A percentile compares a stretch with the other conserved stretches of the same genome.
These are phyloP conservation scores for Oligia fasciuncula DNA, from an alignment of 2,888 invertebrate genomes.

Conservation along the genomic window DNA sequence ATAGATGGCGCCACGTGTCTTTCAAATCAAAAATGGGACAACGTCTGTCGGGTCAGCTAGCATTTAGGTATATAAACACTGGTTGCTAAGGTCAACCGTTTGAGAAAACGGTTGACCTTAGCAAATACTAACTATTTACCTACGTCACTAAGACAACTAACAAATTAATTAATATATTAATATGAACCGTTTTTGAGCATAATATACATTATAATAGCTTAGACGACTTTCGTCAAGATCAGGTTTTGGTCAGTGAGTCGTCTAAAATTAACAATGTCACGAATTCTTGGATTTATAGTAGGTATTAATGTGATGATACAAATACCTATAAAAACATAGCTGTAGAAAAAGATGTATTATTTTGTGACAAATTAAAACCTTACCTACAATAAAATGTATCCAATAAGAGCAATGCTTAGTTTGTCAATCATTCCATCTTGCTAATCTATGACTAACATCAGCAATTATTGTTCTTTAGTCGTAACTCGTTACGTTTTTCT, in stretches of 20 bases:
- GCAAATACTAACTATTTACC: not conserved
- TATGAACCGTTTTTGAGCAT: not conserved
- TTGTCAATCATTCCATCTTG: constrained; percentile 6
- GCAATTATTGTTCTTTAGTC: not conserved
- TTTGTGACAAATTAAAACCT: too few relatives aligned
- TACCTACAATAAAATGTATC: too few relatives aligned
- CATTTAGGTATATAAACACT: constrained; percentile 5
- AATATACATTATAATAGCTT: not conserved
- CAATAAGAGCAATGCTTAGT: not conserved
- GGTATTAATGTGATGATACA: not conserved
- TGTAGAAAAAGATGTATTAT: not conserved
- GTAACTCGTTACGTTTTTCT: constrained; percentile 1
- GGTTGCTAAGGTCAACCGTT: too few relatives aligned
- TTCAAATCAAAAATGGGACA: too few relatives aligned
- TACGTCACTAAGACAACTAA: not conserved
- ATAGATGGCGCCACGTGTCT: too few relatives aligned
- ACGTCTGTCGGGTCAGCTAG: too few relatives aligned
- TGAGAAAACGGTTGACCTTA: constrained; percentile 28
- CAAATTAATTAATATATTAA: not conserved
- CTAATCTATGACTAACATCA: constrained; percentile 23
- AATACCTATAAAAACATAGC: not conserved
- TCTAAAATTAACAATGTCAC: not conserved
- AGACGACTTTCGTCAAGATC: not conserved
- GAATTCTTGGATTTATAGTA: not conserved
- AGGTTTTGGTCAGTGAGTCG: not conserved